Percentiles rank a stretch among this genome's conserved stretches.
These are phyloP conservation scores for Monochamus saltuarius DNA, from an alignment of 1,140 invertebrate genomes.

Conservation along the genomic window DNA sequence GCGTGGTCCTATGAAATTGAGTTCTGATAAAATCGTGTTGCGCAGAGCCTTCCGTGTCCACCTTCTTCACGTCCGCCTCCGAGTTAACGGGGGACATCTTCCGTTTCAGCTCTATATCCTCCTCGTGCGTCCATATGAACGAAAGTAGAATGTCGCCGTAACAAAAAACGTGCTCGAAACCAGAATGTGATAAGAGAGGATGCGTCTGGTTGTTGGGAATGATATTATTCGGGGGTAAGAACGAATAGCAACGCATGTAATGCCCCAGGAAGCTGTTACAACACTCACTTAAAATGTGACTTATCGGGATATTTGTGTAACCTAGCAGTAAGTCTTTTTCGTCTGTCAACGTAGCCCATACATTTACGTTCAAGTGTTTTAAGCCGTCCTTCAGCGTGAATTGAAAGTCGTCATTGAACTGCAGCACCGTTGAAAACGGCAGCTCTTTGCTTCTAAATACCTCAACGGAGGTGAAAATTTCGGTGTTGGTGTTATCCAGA, in stretches of 20 bases:
- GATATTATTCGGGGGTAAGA: conserved; percentile 68
- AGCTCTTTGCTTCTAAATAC: conserved; percentile 54
- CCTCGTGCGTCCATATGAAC: conserved; percentile 69
- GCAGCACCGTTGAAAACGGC: conserved; percentile 56
- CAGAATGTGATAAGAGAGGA: conserved; percentile 71
- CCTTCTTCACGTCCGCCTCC: conserved; percentile 32
- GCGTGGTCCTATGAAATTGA: conserved; percentile 82
- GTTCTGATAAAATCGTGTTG: conserved; percentile 79
- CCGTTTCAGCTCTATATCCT: conserved; percentile 47
- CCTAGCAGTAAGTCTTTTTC: conserved; percentile 66
- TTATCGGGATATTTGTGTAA: conserved; percentile 77
- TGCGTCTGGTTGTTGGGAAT: conserved; percentile 57
- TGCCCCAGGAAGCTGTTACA: conserved; percentile 77
- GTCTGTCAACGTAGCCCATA: conserved; percentile 62
- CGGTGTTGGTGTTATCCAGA: conserved; percentile 28
- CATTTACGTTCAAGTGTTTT: conserved; percentile 80
- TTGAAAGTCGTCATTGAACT: conserved; percentile 74
- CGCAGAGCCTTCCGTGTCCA: conserved; percentile 39
- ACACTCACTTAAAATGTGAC: conserved; percentile 75
- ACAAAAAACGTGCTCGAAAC: conserved; percentile 86
- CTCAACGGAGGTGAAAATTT: conserved; percentile 37
- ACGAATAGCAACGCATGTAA: conserved; percentile 72
- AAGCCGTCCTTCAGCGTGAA: conserved; percentile 69
- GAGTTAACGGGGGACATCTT: conserved; percentile 38
- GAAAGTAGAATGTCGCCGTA: conserved; percentile 86